These are phyloP conservation scores for Stegophylla sp. DNA, from an alignment of 2,888 invertebrate genomes.

Conservation along the genomic window DNA sequence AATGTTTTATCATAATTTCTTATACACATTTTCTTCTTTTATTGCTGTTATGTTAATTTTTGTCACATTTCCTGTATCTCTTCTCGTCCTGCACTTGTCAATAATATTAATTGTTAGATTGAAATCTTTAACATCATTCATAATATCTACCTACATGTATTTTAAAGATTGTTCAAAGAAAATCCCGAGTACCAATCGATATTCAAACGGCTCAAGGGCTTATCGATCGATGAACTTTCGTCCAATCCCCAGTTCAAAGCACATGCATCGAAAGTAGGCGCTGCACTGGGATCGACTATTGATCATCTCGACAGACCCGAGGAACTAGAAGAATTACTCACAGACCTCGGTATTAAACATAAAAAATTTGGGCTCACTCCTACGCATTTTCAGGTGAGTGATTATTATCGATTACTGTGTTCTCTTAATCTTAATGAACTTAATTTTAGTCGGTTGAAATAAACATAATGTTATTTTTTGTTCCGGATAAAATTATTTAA, in stretches of 20 bases:
- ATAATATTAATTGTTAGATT: neutral
- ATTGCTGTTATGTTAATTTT: too few relatives aligned
- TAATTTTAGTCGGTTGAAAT: neutral
- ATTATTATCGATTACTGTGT: neutral
- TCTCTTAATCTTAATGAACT: neutral
- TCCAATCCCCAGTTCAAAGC: slow-evolving; percentile 25
- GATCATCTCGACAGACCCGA: slow-evolving; percentile 46
- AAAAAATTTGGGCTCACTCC: slow-evolving; percentile 38
- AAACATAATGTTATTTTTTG: too few relatives aligned
- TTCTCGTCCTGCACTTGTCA: neutral
- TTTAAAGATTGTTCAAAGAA: slow-evolving; percentile 40
- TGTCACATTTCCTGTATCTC: too few relatives aligned
- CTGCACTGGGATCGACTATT: slow-evolving; percentile 2
- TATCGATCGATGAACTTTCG: slow-evolving; percentile 24
- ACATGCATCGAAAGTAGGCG: slow-evolving; percentile 43
- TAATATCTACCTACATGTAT: neutral
- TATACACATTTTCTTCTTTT: neutral
- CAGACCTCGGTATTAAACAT: slow-evolving; percentile 33
- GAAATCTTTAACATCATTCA: neutral
- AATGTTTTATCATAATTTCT: neutral
- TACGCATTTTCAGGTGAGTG: slow-evolving; percentile 37
- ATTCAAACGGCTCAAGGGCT: slow-evolving; percentile 33
- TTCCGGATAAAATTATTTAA: too few relatives aligned
- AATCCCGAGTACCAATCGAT: slow-evolving; percentile 38
- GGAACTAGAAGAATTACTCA: slow-evolving; percentile 26